Percentiles rank a stretch among this genome's conserved stretches.
Conservation (phyloP, 1,140 invertebrate species). For the Orussus abietinus region DNA sequence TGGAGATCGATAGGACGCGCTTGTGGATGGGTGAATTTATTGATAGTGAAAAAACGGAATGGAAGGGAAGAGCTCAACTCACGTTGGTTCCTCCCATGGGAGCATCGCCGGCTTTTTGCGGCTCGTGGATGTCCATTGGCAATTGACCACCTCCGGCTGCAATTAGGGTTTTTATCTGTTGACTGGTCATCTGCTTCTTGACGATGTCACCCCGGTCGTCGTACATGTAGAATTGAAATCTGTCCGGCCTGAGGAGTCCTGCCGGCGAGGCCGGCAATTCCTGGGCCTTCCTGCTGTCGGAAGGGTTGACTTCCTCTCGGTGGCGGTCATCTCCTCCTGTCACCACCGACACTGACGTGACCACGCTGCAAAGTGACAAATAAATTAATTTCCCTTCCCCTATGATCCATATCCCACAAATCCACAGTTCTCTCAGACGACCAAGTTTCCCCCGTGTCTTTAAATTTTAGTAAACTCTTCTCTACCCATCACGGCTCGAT, state of each 20-base stretch:
- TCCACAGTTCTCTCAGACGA: too few species aligned
- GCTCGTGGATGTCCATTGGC: conserved; percentile 37
- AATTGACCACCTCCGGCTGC: conserved; percentile 65
- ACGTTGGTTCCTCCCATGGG: conserved; percentile 34
- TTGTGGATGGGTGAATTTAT: too few species aligned
- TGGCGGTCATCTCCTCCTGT: conserved; percentile 61
- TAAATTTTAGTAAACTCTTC: too few species aligned
- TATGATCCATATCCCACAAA: too few species aligned
- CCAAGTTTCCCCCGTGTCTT: too few species aligned
- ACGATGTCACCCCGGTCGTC: conserved; percentile 76
- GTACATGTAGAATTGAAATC: conserved; percentile 82
- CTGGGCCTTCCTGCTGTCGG: conserved; percentile 49
- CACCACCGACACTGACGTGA: conserved; percentile 60
- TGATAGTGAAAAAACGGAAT: too few species aligned
- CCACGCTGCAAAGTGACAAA: conserved; percentile 50
- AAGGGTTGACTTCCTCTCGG: conserved; percentile 54
- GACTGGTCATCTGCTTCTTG: conserved; percentile 74
- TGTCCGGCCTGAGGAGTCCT: conserved; percentile 69
- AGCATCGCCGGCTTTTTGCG: conserved; percentile 34
- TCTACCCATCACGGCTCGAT: too few species aligned
- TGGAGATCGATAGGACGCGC: too few species aligned
- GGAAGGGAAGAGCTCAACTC: too few species aligned
- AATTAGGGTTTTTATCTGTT: conserved; percentile 78
- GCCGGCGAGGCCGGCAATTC: conserved; percentile 64
- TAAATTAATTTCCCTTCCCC: not conserved